Evolutionary conservation across 1,140 invertebrate species (phyloP).

Genomic region (Drosophila nigromelanica): DNA sequence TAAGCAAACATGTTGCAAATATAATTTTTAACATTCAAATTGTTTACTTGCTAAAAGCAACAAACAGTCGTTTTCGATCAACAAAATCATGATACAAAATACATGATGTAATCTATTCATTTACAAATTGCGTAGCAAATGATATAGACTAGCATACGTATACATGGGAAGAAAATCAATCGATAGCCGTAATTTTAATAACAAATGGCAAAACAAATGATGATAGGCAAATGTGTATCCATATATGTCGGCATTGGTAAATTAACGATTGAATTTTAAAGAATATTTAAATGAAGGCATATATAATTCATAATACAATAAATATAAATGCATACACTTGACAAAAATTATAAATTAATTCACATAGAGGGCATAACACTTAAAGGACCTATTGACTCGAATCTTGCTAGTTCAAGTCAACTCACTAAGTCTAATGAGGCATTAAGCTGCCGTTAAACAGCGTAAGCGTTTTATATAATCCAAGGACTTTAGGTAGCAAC

Average conservation of each 20-base stretch:
- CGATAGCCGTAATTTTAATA: neutral
- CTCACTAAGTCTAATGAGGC: constrained; percentile 62
- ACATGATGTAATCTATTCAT: neutral
- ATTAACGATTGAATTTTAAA: neutral
- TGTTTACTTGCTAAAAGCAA: too few relatives aligned
- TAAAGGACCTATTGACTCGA: neutral
- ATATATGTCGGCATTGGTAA: neutral
- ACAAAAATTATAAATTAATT: constrained; percentile 17
- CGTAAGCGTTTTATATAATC: constrained; percentile 67
- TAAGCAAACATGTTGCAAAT: too few relatives aligned
- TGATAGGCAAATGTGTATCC: neutral
- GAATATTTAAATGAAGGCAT: too few relatives aligned
- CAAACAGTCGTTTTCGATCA: neutral
- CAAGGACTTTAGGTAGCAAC: constrained; percentile 34
- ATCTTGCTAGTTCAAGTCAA: constrained; percentile 19
- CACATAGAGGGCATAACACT: neutral
- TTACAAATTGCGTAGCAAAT: neutral
- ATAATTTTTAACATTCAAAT: too few relatives aligned
- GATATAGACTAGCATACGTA: too few relatives aligned
- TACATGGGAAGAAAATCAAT: neutral
- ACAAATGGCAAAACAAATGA: neutral
- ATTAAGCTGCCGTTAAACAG: constrained; percentile 67
- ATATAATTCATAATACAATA: too few relatives aligned
- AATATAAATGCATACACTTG: too few relatives aligned
- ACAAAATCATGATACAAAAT: neutral